Evolutionary conservation across 2,113 vertebrate genomes (phyloP).

Genomic region (Elephas maximus): DNA sequence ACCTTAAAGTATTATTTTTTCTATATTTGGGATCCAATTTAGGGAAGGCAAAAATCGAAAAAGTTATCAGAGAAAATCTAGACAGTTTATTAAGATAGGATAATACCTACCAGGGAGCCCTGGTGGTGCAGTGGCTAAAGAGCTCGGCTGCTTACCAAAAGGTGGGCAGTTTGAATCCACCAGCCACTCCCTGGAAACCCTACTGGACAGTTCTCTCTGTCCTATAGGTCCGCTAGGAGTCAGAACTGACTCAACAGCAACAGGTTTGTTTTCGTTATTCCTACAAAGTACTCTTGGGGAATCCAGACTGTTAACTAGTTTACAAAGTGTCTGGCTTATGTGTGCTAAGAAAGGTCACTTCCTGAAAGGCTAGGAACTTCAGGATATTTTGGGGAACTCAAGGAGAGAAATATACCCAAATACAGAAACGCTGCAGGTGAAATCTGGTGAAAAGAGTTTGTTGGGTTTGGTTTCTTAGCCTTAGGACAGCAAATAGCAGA

Average conservation of each 20-base stretch:
- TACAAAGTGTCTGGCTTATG: not conserved
- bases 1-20: not conserved
- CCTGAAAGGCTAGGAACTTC: not conserved
- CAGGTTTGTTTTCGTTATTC: too few species aligned
- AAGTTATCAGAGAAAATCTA: not conserved
- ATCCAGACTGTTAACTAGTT: not conserved
- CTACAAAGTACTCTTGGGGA: not conserved
- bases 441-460: not conserved
- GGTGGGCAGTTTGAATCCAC: too few species aligned
- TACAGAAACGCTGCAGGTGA: too few species aligned
- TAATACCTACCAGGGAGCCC: not conserved
- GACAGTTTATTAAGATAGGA: not conserved
- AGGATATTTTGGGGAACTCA: not conserved
- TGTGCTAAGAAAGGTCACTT: not conserved
- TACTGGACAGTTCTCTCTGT: too few species aligned
- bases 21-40: not conserved
- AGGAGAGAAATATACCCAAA: not conserved
- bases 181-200: too few species aligned
- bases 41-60: not conserved
- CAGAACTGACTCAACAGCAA: too few species aligned
- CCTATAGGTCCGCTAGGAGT: too few species aligned
- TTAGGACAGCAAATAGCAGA: not conserved
- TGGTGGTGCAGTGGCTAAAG: too few species aligned
- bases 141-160: too few species aligned
- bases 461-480: not conserved